phyloP scores from a whole-genome alignment of 2,888 invertebrate species.

The Agonopterix subpropinquella region DNA sequence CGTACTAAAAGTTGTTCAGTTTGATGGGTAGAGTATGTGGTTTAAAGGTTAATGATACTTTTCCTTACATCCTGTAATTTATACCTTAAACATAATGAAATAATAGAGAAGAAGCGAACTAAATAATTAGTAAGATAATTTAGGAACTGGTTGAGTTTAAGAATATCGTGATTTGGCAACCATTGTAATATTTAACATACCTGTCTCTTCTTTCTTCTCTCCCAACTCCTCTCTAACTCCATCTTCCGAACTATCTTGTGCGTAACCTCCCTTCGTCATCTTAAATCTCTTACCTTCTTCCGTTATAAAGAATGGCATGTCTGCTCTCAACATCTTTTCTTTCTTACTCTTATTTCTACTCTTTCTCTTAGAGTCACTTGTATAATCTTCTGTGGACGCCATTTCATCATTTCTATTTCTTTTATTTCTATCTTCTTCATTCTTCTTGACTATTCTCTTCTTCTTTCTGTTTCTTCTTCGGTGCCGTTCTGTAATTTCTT shows the following conservation, averaged over 20 bases:
- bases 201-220: conserved; percentile 10
- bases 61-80: no score
- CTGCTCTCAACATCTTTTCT: conserved; percentile 3
- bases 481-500: not conserved
- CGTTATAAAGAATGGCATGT: conserved; percentile 22
- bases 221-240: not conserved
- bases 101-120: no score
- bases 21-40: no score
- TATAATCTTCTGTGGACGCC: conserved; percentile 5
- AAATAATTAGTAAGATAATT: not conserved
- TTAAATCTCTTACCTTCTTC: conserved; percentile 11
- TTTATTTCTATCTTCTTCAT: conserved; percentile 10
- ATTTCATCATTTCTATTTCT: conserved; percentile 1
- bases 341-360: conserved; percentile 14
- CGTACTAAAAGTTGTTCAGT: no score
- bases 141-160: not conserved
- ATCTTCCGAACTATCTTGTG: conserved; percentile 1
- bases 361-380: conserved; percentile 5
- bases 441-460: conserved; percentile 13
- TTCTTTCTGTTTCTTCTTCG: conserved; percentile 9
- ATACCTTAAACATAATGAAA: no score
- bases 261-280: not conserved
- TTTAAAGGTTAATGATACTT: no score
- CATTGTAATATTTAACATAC: not conserved
- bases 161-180: no score